Percentiles rank a stretch among this genome's conserved stretches.
Evolutionary conservation across 2,888 invertebrate genomes (phyloP).

Genomic region (Euclidia mi): DNA sequence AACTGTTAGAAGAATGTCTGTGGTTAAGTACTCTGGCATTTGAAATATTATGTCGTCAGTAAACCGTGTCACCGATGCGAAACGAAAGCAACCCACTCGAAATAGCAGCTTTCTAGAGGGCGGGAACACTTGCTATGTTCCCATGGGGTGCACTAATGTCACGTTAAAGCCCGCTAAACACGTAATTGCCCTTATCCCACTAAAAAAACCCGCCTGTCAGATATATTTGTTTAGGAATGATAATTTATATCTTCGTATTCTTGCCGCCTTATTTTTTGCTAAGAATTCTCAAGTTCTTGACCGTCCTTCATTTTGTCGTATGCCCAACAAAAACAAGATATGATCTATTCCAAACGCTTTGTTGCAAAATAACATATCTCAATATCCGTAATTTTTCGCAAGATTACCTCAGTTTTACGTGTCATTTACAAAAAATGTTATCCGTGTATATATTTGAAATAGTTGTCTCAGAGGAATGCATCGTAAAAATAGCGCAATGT

Average conservation of each 20-base stretch:
- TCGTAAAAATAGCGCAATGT: slow-evolving; percentile 30
- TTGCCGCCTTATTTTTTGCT: slow-evolving; percentile 43
- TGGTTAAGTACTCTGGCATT: slow-evolving; percentile 27
- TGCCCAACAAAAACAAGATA: slow-evolving; percentile 10
- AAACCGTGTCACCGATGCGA: slow-evolving; percentile 50
- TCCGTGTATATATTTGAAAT: slow-evolving; percentile 21
- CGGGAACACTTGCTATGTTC: slow-evolving; percentile 60
- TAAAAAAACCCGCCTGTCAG: slow-evolving; percentile 37
- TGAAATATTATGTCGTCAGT: slow-evolving; percentile 32
- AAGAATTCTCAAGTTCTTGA: slow-evolving; percentile 48
- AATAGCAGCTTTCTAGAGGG: slow-evolving; percentile 54
- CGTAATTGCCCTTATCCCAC: slow-evolving; percentile 67
- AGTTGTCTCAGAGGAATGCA: slow-evolving; percentile 18
- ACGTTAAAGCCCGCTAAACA: slow-evolving; percentile 66
- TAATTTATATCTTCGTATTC: slow-evolving; percentile 55
- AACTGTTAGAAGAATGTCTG: slow-evolving; percentile 5
- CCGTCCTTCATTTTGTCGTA: slow-evolving; percentile 48
- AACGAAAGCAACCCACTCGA: slow-evolving; percentile 56
- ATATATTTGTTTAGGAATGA: slow-evolving; percentile 56
- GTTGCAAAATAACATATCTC: too few species aligned
- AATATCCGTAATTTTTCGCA: too few species aligned
- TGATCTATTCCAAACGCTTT: not conserved
- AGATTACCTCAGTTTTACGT: not conserved
- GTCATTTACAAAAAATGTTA: slow-evolving; percentile 7
- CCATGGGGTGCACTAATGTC: slow-evolving; percentile 70